Evolutionary conservation across 2,888 invertebrate species (phyloP), one percentile per base, ranked within the genome.

Genomic region (Drosophila suboccidentalis): DNA sequence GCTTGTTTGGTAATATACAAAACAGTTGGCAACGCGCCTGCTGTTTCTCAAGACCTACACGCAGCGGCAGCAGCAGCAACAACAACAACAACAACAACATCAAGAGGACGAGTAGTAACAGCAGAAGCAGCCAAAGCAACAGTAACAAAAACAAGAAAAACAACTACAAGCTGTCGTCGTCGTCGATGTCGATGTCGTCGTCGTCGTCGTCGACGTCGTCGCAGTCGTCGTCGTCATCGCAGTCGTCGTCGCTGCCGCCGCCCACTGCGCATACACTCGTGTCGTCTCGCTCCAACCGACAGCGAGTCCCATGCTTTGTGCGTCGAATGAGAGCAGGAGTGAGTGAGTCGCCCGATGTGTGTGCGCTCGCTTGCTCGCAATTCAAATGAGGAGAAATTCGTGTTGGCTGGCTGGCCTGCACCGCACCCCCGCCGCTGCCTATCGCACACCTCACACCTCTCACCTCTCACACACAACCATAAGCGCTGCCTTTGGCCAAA

Each of bases 1-100:
- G 61, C 94, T 96, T 90, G 96, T 95, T 94, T 96, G 96, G 96
- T 96, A 95, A 93, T 93, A 92, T 91, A 91, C 92, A 81, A 92
- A 91, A 92, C 91, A 92, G 87, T 90, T 92, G 91, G 92, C 92
- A 90, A 91, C 90, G 86, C 92, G 92, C 75, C 87, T 92, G 89
- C 90, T 92, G 74, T 83, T 91, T 58, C 83, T 91, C 63, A 91
- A 91, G 76, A 91, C 90, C 44, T 78, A 90, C 49, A 86, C 86
- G 78, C 89, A 90, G 79, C 87, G 78, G 60, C 89, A 89, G 63
- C 87, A 76, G 49, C 77, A 82, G 26, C 81, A 78, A 70, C 59
- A 70, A 53, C 55, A 62, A 47, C 50, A 55, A 60, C 47, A 76
- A 11, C 44, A 44, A 44, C 44, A 22, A 50, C 63, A 71, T 47